phyloP scores from a whole-genome alignment of 2,113 vertebrate species.

The Montifringilla adamsi region DNA sequence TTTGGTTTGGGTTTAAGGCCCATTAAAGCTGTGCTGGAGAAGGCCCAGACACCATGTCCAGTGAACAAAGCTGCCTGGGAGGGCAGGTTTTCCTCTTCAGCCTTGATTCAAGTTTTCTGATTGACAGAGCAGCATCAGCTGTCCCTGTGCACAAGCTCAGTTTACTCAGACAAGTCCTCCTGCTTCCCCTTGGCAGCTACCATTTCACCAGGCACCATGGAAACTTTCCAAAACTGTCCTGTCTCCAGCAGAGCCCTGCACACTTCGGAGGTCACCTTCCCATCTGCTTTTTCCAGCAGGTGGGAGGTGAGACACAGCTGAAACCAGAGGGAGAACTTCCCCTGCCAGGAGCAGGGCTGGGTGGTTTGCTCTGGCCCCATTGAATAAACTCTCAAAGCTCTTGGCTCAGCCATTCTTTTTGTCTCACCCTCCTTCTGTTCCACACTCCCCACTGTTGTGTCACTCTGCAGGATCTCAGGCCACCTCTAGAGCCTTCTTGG shows the following conservation, averaged over 20 bases:
- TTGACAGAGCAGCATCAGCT: neutral
- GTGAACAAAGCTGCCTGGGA: neutral
- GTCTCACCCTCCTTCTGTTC: neutral
- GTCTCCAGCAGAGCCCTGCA: neutral
- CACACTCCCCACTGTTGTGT: neutral
- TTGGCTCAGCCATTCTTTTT: neutral
- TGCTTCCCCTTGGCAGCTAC: neutral
- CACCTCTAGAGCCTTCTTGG: neutral
- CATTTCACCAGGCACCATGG: neutral
- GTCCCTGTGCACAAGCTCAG: neutral
- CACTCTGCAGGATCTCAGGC: neutral
- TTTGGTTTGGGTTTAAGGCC: neutral
- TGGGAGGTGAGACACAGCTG: neutral
- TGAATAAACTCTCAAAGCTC: neutral
- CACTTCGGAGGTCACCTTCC: neutral
- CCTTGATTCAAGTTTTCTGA: neutral
- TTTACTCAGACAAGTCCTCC: neutral
- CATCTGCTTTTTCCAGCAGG: neutral
- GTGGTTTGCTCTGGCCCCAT: accelerated
- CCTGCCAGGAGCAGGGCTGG: neutral
- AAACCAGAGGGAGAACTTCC: neutral
- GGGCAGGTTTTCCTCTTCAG: neutral
- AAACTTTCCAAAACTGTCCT: neutral
- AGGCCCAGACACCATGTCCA: neutral
- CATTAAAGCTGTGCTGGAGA: neutral